Evolutionary conservation across 2,797 vertebrate genomes (phyloP).

Genomic region (Mus caroli): DNA sequence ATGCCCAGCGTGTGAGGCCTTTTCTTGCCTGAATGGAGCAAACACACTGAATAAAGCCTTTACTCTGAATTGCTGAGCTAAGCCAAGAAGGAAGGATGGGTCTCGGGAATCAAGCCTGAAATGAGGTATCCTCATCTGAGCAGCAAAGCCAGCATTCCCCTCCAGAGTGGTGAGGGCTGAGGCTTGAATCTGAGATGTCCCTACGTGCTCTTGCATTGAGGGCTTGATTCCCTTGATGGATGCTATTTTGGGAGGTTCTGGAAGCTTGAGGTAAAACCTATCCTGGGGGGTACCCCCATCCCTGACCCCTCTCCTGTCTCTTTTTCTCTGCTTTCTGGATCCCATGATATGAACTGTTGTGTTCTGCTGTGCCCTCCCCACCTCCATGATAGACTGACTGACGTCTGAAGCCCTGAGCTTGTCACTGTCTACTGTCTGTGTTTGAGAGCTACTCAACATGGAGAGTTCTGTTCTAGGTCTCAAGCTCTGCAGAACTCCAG

Average conservation of each 20-base stretch:
- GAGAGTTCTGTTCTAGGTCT: not conserved
- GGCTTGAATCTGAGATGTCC: not conserved
- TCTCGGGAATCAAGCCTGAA: slow-evolving; percentile 2
- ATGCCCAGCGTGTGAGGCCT: not conserved
- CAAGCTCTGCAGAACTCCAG: not conserved
- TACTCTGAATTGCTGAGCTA: not conserved
- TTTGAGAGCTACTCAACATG: not conserved
- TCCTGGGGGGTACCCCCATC: not conserved
- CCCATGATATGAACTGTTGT: not conserved
- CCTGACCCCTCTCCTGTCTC: not conserved
- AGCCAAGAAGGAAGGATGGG: slow-evolving; percentile 26
- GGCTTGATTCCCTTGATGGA: not conserved
- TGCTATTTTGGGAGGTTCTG: not conserved
- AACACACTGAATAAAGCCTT: slow-evolving; percentile 17
- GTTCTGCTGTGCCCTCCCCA: not conserved
- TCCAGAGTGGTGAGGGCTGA: not conserved
- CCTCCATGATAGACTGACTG: too few relatives aligned
- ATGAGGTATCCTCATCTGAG: not conserved
- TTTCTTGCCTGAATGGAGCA: not conserved
- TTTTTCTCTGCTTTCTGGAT: not conserved
- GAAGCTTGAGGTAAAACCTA: not conserved
- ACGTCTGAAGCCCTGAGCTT: not conserved
- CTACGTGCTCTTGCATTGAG: not conserved
- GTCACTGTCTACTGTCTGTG: too few relatives aligned
- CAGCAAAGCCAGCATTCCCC: not conserved